Percentiles rank a stretch among this genome's conserved stretches.
Evolutionary conservation across 2,888 invertebrate genomes (phyloP).

Genomic region (Brassicogethes aeneus): DNA sequence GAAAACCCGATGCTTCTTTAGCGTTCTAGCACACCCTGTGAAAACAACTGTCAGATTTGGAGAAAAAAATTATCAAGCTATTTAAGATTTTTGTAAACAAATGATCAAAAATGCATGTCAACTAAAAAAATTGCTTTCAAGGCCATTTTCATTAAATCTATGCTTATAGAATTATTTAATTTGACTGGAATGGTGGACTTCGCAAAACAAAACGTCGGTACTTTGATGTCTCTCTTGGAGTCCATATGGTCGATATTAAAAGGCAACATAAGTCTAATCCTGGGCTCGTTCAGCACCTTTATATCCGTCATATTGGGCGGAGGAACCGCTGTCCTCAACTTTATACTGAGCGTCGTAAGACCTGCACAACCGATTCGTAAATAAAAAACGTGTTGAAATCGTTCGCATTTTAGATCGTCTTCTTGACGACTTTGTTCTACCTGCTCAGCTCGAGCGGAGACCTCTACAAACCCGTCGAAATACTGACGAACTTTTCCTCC

Average conservation of each 20-base stretch:
- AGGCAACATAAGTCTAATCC: constrained; percentile 79
- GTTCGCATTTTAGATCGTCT: constrained; percentile 67
- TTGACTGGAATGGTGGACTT: constrained; percentile 67
- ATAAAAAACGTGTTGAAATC: not conserved
- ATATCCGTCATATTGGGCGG: constrained; percentile 81
- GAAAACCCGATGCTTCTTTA: too few relatives aligned
- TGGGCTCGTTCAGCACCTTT: constrained; percentile 79
- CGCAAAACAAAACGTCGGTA: constrained; percentile 85
- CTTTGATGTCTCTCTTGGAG: constrained; percentile 76
- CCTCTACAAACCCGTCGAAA: constrained; percentile 88
- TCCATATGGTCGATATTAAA: constrained; percentile 85
- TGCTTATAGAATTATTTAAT: constrained; percentile 56
- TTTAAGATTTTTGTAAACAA: too few relatives aligned
- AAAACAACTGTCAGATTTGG: too few relatives aligned
- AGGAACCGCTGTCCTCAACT: constrained; percentile 82
- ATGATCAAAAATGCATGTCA: too few relatives aligned
- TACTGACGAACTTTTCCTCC: constrained; percentile 74
- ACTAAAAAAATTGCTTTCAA: too few relatives aligned
- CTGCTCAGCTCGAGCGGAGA: constrained; percentile 77
- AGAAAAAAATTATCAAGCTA: too few relatives aligned
- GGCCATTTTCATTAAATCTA: constrained; percentile 5
- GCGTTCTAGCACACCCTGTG: too few relatives aligned
- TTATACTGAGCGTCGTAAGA: constrained; percentile 72
- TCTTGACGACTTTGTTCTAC: constrained; percentile 94
- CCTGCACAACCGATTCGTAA: not conserved